Evolutionary conservation across 2,113 vertebrate genomes (phyloP).

Genomic region (Eudorcas thomsonii): DNA sequence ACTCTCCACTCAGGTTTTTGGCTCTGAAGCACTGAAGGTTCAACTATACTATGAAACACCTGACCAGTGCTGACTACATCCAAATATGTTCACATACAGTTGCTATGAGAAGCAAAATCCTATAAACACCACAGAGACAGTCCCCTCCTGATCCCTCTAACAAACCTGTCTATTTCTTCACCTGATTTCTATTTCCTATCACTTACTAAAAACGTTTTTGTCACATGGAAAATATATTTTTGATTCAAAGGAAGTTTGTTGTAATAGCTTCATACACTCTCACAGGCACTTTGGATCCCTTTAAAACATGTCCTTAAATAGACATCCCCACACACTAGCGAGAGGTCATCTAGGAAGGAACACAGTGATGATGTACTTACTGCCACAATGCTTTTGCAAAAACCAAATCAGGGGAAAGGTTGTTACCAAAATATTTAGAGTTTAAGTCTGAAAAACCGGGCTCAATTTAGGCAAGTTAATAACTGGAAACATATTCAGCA

Average conservation of each 20-base stretch:
- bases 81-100: fast-evolving
- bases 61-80: neutral
- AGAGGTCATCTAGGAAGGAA: neutral
- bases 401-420: neutral
- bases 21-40: neutral
- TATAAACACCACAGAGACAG: fast-evolving
- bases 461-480: neutral
- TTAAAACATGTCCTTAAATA: neutral
- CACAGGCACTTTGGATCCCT: neutral
- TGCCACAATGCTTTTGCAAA: too few relatives aligned
- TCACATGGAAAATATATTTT: neutral
- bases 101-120: neutral
- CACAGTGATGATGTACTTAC: neutral
- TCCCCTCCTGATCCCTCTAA: neutral
- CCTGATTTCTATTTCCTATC: neutral
- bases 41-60: neutral
- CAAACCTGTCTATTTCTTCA: neutral
- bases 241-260: neutral
- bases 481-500: neutral
- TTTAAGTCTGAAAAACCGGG: neutral
- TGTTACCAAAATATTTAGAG: neutral
- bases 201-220: neutral
- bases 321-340: neutral
- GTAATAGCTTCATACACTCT: neutral
- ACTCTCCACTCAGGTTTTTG: neutral